These are phyloP conservation scores for Adrianichthys oophorus DNA, from an alignment of 2,797 vertebrate genomes.

Conservation along the genomic window DNA sequence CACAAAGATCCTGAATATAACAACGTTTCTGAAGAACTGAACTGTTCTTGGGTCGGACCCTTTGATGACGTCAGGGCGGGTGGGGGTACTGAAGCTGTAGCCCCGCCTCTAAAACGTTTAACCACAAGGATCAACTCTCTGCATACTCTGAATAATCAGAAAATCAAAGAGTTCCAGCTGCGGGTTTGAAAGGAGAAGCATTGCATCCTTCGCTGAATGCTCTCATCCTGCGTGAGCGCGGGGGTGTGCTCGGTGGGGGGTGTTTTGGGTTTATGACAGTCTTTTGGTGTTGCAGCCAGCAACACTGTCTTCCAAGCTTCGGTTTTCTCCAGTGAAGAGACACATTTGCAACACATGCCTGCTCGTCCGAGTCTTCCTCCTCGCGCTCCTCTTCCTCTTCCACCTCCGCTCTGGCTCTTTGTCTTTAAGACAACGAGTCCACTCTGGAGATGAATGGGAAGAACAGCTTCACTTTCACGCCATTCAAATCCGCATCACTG, in stretches of 20 bases:
- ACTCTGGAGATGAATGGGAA: conserved; percentile 23
- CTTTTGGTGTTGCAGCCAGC: conserved; percentile 74
- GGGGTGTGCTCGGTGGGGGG: conserved; percentile 10
- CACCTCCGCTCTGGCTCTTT: not conserved
- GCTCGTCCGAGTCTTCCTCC: conserved; percentile 30
- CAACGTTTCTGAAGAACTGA: too few relatives aligned
- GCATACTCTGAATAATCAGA: too few relatives aligned
- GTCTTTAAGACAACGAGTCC: conserved; percentile 23
- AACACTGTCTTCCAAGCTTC: conserved; percentile 58
- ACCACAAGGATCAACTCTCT: too few relatives aligned
- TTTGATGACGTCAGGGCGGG: too few relatives aligned
- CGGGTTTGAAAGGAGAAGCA: too few relatives aligned
- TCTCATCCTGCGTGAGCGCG: conserved; percentile 6
- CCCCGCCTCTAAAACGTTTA: too few relatives aligned
- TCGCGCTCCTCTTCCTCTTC: conserved; percentile 2
- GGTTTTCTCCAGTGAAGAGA: conserved; percentile 47
- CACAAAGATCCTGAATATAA: too few relatives aligned
- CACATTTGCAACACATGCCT: conserved; percentile 78
- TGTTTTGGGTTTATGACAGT: conserved; percentile 68
- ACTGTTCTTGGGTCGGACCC: too few relatives aligned
- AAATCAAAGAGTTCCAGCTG: too few relatives aligned
- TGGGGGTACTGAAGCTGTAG: too few relatives aligned
- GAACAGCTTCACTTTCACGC: not conserved
- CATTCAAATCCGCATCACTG: not conserved
- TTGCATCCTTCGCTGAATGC: too few relatives aligned